Percentiles rank a stretch among this genome's conserved stretches.
phyloP scores from a whole-genome alignment of 2,113 vertebrate species.

The Chamaea fasciata region DNA sequence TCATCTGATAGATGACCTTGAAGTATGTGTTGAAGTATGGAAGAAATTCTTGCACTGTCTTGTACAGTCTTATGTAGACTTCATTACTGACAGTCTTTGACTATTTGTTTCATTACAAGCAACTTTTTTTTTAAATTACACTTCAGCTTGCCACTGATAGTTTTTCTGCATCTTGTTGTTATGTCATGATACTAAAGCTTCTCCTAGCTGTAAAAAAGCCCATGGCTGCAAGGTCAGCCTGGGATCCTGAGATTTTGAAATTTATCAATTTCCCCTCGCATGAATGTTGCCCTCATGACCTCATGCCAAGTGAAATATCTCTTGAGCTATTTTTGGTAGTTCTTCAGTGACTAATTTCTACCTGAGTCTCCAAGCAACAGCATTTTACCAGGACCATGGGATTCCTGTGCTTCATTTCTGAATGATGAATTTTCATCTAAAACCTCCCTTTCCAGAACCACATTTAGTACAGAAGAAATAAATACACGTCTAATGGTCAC shows the following conservation, averaged over 20 bases:
- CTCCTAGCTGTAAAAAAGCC: background rate
- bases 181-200: background rate
- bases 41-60: background rate
- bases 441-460: background rate
- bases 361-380: background rate
- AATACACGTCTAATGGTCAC: background rate
- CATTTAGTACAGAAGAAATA: background rate
- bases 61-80: background rate
- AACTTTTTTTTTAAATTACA: background rate
- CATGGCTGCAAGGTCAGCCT: background rate
- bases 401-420: background rate
- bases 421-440: background rate
- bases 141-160: background rate
- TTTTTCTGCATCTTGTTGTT: background rate
- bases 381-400: background rate
- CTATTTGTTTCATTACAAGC: background rate
- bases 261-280: background rate
- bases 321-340: constrained; percentile 5
- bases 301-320: background rate
- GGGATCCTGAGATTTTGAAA: background rate
- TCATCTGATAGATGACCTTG: background rate
- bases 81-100: background rate
- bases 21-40: background rate
- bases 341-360: background rate
- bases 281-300: background rate